phyloP scores from a whole-genome alignment of 1,140 invertebrate species.

The Plectrocnemia conspersa region DNA sequence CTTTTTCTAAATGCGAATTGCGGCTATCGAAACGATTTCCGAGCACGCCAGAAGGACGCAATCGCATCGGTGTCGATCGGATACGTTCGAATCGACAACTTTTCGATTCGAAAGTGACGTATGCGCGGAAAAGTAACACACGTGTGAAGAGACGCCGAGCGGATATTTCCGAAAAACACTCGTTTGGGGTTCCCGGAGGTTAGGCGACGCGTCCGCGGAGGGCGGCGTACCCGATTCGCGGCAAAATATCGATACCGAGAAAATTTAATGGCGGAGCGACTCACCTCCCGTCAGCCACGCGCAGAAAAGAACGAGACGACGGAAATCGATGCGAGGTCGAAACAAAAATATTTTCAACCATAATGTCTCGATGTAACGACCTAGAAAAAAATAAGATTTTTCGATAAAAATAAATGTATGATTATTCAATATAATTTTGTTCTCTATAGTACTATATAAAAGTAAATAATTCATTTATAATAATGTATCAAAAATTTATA shows the following conservation, averaged over 20 bases:
- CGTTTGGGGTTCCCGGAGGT: not conserved
- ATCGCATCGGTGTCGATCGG: not conserved
- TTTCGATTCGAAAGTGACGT: not conserved
- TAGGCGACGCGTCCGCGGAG: not conserved
- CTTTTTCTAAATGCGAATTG: too few species aligned
- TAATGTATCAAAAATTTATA: too few species aligned
- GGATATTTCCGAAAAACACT: not conserved
- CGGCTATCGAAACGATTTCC: too few species aligned
- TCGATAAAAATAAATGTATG: too few species aligned
- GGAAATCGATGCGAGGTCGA: too few species aligned
- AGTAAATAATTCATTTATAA: too few species aligned
- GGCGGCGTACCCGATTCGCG: not conserved
- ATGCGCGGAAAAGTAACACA: not conserved
- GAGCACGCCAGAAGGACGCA: too few species aligned
- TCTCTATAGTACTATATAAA: too few species aligned
- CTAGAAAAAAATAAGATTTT: too few species aligned
- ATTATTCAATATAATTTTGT: too few species aligned
- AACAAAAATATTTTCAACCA: too few species aligned
- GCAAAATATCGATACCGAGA: not conserved
- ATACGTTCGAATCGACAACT: not conserved
- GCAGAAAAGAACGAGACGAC: conserved; percentile 10
- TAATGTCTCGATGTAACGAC: too few species aligned
- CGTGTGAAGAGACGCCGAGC: not conserved
- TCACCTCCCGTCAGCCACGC: conserved; percentile 6
- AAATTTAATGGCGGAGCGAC: not conserved